Base-by-base conservation (phyloP, 1,140 invertebrate species). In the Microplitis demolitor region DNA sequence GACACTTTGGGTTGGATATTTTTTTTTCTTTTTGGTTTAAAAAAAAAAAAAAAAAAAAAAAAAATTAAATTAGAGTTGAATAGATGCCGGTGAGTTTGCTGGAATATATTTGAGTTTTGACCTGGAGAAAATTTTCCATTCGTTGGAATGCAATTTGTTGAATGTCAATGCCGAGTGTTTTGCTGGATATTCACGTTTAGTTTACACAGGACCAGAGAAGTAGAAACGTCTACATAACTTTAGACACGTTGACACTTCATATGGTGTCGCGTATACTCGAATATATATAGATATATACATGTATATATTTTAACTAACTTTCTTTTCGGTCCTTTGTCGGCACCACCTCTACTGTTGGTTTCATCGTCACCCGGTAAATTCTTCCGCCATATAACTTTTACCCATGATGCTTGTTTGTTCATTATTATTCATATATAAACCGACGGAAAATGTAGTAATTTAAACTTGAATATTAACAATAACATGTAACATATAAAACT, bases 141-240 rank as follows among this genome's bases (percentile, higher is more conserved):
- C 56, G 71, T 56, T 72, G 56, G 39, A 73, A 73, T 73, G 56
- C 71, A 73, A 73, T 73, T 73, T 73, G 54, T 66, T 56, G 45
- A 67, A 64, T 64, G 66, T 63, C 66, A 68, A 73, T 73, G 71
- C 64, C 54, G 53, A 56, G 60, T 56, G 69, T 62, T 62, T 62
- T 70, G 37, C 45, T 70, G 60, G 9, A 14, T 62, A 13, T 31
- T 60, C 24, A 11, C 31, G 58, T 60, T 60, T 24, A 60, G 58
- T 60, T 24, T 60, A 33, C 58, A 34, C 58, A 34, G 16, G 31
- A 24, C 9, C 16, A 60, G 58, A 60, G 3, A 8, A n/a, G n/a
- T 62, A 34, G 34, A 62, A 37, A 62, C 35, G 60, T 62, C 33
- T 62, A 37, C 60, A 37, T 37, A 62, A 62, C 5, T 35, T 34